Percentiles rank a stretch among this genome's conserved stretches.
Evolutionary conservation across 2,797 vertebrate genomes (phyloP).

Genomic region (Eulemur coronatus): DNA sequence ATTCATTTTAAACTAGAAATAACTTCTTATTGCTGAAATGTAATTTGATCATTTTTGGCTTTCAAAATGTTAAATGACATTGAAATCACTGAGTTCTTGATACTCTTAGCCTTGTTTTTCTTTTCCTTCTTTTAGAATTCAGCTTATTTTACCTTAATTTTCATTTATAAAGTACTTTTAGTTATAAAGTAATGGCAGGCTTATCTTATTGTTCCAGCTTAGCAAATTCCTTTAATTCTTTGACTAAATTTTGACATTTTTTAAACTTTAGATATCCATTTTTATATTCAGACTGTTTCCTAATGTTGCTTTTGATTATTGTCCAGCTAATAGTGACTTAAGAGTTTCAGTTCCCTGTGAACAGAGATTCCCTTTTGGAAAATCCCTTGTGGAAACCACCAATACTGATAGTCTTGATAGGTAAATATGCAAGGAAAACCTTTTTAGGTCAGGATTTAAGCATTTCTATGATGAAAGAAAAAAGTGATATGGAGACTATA

Average conservation of each 20-base stretch:
- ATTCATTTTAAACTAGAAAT: conserved; percentile 51
- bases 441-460: background rate
- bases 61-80: conserved; percentile 31
- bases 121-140: background rate
- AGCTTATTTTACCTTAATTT: conserved; percentile 45
- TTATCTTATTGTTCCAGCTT: conserved; percentile 31
- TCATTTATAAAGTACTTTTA: conserved; percentile 22
- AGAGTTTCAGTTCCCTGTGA: conserved; percentile 63
- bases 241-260: conserved; percentile 6
- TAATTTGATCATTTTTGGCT: conserved; percentile 55
- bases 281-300: conserved; percentile 20
- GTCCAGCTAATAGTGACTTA: conserved; percentile 41
- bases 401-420: background rate
- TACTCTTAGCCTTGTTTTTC: background rate
- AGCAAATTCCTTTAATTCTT: conserved; percentile 44
- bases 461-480: background rate
- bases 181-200: conserved; percentile 20
- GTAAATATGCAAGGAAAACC: background rate
- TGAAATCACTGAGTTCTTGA: background rate
- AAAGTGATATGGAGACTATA: background rate
- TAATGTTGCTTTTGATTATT: conserved; percentile 63
- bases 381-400: conserved; percentile 63
- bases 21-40: conserved; percentile 52
- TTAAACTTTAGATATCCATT: conserved; percentile 23
- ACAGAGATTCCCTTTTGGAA: conserved; percentile 63